Conservation (phyloP, 2,797 vertebrate species). For the Huso huso region DNA sequence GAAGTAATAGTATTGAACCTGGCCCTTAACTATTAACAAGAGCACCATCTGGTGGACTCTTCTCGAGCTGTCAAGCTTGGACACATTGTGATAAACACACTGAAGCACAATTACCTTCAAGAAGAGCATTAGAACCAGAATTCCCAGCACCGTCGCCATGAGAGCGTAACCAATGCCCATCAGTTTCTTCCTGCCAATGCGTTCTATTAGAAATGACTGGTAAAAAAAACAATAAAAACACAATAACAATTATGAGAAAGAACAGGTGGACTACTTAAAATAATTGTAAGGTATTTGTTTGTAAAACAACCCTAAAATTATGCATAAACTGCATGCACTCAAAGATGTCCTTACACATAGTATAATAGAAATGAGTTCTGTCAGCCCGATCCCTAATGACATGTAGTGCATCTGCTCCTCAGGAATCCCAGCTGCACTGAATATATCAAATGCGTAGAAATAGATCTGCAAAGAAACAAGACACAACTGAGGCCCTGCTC, state of each 20-base stretch:
- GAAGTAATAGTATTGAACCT: too few relatives aligned
- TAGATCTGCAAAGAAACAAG: slow-evolving; percentile 50
- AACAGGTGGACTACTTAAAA: not conserved
- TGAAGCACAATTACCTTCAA: slow-evolving; percentile 50
- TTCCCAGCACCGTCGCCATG: slow-evolving; percentile 54
- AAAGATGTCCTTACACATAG: slow-evolving; percentile 55
- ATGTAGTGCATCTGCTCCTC: slow-evolving; percentile 53
- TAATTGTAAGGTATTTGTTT: not conserved
- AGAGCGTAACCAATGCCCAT: slow-evolving; percentile 56
- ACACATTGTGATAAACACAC: too few relatives aligned
- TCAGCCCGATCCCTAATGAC: slow-evolving; percentile 55
- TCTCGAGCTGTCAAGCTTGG: too few relatives aligned
- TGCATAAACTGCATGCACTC: not conserved
- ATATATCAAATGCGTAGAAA: slow-evolving; percentile 64
- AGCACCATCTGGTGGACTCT: too few relatives aligned
- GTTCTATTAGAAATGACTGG: slow-evolving; percentile 63
- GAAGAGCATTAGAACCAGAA: slow-evolving; percentile 53
- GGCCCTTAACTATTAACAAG: too few relatives aligned
- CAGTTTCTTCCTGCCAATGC: slow-evolving; percentile 56
- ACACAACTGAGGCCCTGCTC: not conserved
- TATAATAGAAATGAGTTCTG: slow-evolving; percentile 48
- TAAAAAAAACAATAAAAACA: slow-evolving; percentile 16
- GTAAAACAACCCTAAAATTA: not conserved
- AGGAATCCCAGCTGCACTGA: slow-evolving; percentile 56
- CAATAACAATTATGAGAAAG: not conserved